Evolutionary conservation across 2,888 invertebrate genomes (phyloP).

Genomic region (Entomobrya multifasciata): DNA sequence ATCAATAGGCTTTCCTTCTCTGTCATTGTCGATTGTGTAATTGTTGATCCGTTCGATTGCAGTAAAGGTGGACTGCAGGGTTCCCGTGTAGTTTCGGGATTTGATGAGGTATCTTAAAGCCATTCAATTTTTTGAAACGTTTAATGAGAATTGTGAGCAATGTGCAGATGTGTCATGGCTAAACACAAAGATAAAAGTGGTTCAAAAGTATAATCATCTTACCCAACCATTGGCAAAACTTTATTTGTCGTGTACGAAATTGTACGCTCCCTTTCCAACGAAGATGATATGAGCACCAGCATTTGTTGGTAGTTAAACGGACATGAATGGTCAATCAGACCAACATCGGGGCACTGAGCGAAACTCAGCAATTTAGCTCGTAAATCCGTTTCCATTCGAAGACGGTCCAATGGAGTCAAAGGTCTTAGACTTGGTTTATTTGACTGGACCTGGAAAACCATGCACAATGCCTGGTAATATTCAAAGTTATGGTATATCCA

Average conservation of each 20-base stretch:
- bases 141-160: no score
- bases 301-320: constrained; percentile 72
- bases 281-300: constrained; percentile 64
- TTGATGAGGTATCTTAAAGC: constrained; percentile 60
- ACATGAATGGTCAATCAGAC: constrained; percentile 61
- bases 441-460: background rate
- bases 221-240: constrained; percentile 70
- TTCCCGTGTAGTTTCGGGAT: constrained; percentile 72
- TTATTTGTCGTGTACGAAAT: constrained; percentile 57
- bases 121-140: no score
- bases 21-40: constrained; percentile 66
- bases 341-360: constrained; percentile 49
- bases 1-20: constrained; percentile 58
- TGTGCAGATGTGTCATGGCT: no score
- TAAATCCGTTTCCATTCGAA: constrained; percentile 66
- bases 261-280: constrained; percentile 64
- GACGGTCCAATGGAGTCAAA: constrained; percentile 42
- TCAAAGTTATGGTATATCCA: no score
- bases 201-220: no score
- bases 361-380: constrained; percentile 64
- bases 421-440: constrained; percentile 1
- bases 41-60: constrained; percentile 74
- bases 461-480: no score
- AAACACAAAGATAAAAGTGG: no score
- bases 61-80: constrained; percentile 66